phyloP scores from a whole-genome alignment of 2,113 vertebrate species.

The Siniperca chuatsi region DNA sequence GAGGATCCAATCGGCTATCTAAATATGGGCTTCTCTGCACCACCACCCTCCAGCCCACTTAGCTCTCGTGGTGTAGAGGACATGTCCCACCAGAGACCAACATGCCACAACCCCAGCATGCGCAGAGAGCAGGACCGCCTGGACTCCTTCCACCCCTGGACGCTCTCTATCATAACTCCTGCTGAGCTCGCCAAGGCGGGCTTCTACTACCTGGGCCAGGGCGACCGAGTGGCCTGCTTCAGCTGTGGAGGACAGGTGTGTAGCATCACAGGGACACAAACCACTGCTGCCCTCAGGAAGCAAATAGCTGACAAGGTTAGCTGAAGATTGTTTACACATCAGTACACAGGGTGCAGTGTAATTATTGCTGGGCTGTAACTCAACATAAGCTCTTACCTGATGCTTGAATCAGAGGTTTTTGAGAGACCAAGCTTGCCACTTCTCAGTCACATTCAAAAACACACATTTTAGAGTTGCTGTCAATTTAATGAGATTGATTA shows the following conservation, averaged over 20 bases:
- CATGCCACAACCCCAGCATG: slow-evolving; percentile 87
- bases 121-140: slow-evolving; percentile 92
- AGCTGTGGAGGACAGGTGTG: slow-evolving; percentile 89
- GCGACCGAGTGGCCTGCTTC: slow-evolving; percentile 94
- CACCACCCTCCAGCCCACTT: slow-evolving; percentile 86
- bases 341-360: background rate
- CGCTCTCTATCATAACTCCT: slow-evolving; percentile 88
- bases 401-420: background rate
- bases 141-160: slow-evolving; percentile 90
- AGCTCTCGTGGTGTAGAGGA: slow-evolving; percentile 87
- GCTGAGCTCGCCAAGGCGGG: slow-evolving; percentile 93
- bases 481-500: background rate
- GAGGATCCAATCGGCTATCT: slow-evolving; percentile 88
- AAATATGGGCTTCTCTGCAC: slow-evolving; percentile 86
- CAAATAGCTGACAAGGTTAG: too few relatives aligned
- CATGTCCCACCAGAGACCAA: slow-evolving; percentile 84
- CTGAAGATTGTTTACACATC: background rate
- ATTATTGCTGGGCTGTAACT: background rate
- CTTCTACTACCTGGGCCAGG: slow-evolving; percentile 94
- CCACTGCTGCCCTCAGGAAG: background rate
- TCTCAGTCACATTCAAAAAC: background rate
- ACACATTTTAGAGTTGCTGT: background rate
- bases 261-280: background rate
- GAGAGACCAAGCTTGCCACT: background rate
- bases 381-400: background rate